Conservation (phyloP, 2,113 vertebrate genomes). For the Hepsetus odoe region DNA sequence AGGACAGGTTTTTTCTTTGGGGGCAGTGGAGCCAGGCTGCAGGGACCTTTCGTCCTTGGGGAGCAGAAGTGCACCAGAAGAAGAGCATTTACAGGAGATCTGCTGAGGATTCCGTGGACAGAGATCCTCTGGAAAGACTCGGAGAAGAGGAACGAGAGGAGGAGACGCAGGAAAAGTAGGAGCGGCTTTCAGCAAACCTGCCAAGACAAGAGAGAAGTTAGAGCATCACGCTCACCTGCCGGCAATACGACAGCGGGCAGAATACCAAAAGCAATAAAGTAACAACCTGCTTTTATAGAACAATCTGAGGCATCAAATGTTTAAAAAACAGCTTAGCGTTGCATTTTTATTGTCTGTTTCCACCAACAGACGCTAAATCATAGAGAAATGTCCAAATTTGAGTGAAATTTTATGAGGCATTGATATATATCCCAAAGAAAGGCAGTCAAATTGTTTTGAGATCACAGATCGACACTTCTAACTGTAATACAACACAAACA, state of each 20-base stretch:
- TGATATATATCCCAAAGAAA: too few relatives aligned
- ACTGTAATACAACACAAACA: not conserved
- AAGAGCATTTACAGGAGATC: conserved; percentile 27
- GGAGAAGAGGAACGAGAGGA: conserved; percentile 21
- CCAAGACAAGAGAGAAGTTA: conserved; percentile 2
- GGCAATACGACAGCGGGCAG: not conserved
- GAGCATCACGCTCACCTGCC: not conserved
- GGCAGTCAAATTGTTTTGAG: not conserved
- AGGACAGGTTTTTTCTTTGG: not conserved
- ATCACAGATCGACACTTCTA: not conserved
- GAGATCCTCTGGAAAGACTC: conserved; percentile 38
- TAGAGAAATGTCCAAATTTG: too few relatives aligned
- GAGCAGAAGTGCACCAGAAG: conserved; percentile 16
- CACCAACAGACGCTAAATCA: too few relatives aligned
- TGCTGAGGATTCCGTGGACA: conserved; percentile 23
- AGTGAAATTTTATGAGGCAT: too few relatives aligned
- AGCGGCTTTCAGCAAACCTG: conserved; percentile 74
- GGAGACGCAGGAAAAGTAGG: not conserved
- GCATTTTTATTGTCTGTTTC: too few relatives aligned
- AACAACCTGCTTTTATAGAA: too few relatives aligned
- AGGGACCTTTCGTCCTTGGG: not conserved
- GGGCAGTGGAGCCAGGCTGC: not conserved
- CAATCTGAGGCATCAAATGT: too few relatives aligned
- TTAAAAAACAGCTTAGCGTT: too few relatives aligned
- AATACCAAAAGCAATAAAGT: too few relatives aligned